Percentiles rank a stretch among this genome's conserved stretches.
Evolutionary conservation across 2,113 vertebrate genomes (phyloP).

Genomic region (Paedocypris sp.): DNA sequence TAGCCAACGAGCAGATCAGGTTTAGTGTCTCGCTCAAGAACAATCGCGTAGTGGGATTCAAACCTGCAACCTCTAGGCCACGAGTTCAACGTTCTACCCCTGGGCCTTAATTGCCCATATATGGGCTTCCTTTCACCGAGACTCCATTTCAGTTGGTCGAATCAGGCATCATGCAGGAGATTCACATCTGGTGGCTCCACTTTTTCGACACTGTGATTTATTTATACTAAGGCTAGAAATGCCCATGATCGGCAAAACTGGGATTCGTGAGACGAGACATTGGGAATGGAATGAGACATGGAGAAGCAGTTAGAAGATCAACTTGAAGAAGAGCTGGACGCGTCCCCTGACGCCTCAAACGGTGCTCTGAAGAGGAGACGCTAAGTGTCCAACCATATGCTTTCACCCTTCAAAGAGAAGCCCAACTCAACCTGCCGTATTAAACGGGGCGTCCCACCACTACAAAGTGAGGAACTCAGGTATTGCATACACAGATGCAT

Average conservation of each 20-base stretch:
- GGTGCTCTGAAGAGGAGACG: slow-evolving; percentile 27
- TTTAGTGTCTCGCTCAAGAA: too few relatives aligned
- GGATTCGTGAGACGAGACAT: neutral
- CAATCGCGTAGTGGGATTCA: too few relatives aligned
- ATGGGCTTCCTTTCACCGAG: too few relatives aligned
- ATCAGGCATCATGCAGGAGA: too few relatives aligned
- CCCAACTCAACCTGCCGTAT: slow-evolving; percentile 25
- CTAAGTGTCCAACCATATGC: slow-evolving; percentile 54
- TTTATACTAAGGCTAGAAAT: too few relatives aligned
- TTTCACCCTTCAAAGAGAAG: slow-evolving; percentile 43
- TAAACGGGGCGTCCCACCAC: slow-evolving; percentile 8
- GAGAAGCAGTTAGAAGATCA: slow-evolving; percentile 30
- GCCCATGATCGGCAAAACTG: neutral
- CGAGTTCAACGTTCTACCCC: too few relatives aligned
- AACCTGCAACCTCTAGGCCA: too few relatives aligned
- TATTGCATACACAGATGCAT: slow-evolving; percentile 24
- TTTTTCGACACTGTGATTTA: too few relatives aligned
- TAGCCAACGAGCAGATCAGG: slow-evolving; percentile 61
- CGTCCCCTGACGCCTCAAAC: slow-evolving; percentile 28
- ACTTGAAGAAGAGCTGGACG: slow-evolving; percentile 23
- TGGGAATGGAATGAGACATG: slow-evolving; percentile 29
- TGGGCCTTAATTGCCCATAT: too few relatives aligned
- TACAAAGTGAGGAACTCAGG: slow-evolving; percentile 22
- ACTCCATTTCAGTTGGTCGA: too few relatives aligned
- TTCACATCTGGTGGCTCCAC: too few relatives aligned